Percentiles rank a stretch among this genome's conserved stretches.
Conservation (phyloP, 2,113 vertebrate genomes). For the Ochotona princeps region DNA sequence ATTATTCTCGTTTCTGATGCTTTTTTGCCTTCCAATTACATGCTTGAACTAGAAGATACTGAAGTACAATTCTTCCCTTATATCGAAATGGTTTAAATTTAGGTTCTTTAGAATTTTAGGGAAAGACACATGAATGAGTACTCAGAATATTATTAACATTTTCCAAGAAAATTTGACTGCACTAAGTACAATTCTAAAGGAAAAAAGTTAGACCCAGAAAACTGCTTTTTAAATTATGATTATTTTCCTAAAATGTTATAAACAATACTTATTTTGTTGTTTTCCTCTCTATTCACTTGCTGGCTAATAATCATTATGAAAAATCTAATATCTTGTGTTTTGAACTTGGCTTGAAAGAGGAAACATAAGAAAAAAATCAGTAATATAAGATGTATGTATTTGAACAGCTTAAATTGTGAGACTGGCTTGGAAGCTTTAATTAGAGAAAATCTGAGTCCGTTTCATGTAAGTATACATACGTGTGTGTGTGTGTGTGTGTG, state of each 20-base stretch:
- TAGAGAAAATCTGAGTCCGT: neutral
- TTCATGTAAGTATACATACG: no score
- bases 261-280: neutral
- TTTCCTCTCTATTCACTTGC: slow-evolving; percentile 24
- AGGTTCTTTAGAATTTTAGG: slow-evolving; percentile 65
- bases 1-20: slow-evolving; percentile 73
- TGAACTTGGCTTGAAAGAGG: neutral
- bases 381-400: slow-evolving; percentile 14
- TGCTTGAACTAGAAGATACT: slow-evolving; percentile 69
- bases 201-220: neutral
- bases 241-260: no score
- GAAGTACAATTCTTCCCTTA: slow-evolving; percentile 65
- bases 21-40: slow-evolving; percentile 76
- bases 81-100: slow-evolving; percentile 65
- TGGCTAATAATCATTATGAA: slow-evolving; percentile 1
- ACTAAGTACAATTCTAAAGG: neutral
- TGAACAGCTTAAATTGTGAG: slow-evolving; percentile 31
- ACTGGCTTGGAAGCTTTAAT: slow-evolving; percentile 14
- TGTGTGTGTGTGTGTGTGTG: slow-evolving; percentile 53
- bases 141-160: slow-evolving; percentile 59
- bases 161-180: slow-evolving; percentile 55
- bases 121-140: slow-evolving; percentile 58
- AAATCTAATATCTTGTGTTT: slow-evolving; percentile 31
- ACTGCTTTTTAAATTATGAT: neutral
- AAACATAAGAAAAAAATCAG: slow-evolving; percentile 53